Conservation (phyloP, 2,888 invertebrate species). For the Phoronis australis region DNA sequence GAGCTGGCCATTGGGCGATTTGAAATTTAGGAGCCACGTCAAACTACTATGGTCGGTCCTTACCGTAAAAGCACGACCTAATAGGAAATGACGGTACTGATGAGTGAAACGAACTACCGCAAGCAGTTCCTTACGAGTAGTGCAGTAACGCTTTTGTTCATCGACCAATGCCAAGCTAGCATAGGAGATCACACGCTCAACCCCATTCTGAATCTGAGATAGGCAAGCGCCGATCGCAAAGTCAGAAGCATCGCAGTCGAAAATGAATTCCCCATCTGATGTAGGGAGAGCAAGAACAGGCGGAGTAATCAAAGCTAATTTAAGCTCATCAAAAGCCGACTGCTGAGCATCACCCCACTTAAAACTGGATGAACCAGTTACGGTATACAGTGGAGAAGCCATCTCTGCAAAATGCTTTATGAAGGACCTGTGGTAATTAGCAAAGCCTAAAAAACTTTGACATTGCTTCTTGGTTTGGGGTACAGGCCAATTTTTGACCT, state of each 20-base stretch:
- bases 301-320: not conserved
- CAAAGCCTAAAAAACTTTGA: not conserved
- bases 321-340: not conserved
- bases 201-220: slow-evolving; percentile 4
- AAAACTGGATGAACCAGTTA: not conserved
- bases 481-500: not conserved
- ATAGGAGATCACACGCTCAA: slow-evolving; percentile 9
- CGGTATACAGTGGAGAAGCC: not conserved
- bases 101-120: slow-evolving; percentile 9
- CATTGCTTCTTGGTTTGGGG: not conserved
- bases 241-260: slow-evolving; percentile 2
- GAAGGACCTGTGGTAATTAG: not conserved
- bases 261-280: not conserved
- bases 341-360: not conserved
- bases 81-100: slow-evolving; percentile 10
- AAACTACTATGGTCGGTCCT: slow-evolving; percentile 12
- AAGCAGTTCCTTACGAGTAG: slow-evolving; percentile 10
- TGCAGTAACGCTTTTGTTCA: slow-evolving; percentile 7
- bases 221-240: slow-evolving; percentile 1
- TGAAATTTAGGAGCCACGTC: slow-evolving; percentile 8
- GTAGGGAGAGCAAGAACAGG: slow-evolving; percentile 12
- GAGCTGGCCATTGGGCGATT: slow-evolving; percentile 5
- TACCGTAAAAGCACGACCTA: slow-evolving; percentile 4
- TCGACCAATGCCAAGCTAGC: slow-evolving; percentile 5
- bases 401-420: not conserved